These are phyloP conservation scores for Entomyzon cyanotis DNA, from an alignment of 2,113 vertebrate species.

Conservation along the genomic window DNA sequence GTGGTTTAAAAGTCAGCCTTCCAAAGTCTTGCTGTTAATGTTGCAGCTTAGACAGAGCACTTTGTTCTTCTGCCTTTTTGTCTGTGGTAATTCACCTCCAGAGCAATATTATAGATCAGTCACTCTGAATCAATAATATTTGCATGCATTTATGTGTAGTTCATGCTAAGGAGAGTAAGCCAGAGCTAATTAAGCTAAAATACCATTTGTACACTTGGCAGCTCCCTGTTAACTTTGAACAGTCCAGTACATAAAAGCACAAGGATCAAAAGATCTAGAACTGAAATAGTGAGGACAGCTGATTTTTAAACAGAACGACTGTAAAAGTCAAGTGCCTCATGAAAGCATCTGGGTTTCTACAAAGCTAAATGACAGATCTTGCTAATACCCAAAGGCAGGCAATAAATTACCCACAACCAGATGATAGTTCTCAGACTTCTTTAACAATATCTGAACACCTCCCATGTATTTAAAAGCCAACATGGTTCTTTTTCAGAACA, in stretches of 20 bases:
- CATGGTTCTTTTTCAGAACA: neutral
- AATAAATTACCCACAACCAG: conserved; percentile 29
- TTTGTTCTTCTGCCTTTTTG: conserved; percentile 23
- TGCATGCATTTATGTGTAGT: conserved; percentile 54
- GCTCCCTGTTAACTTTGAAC: conserved; percentile 40
- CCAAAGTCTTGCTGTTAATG: conserved; percentile 3
- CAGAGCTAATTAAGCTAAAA: conserved; percentile 59
- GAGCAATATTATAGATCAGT: conserved; percentile 46
- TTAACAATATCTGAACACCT: neutral
- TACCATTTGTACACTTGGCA: conserved; percentile 48
- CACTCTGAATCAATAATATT: conserved; percentile 58
- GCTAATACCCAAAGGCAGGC: conserved; percentile 30
- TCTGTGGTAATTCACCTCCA: conserved; percentile 44
- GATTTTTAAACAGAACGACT: conserved; percentile 35
- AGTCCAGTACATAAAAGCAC: conserved; percentile 51
- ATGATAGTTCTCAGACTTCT: neutral
- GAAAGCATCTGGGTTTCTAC: conserved; percentile 42
- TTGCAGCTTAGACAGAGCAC: neutral
- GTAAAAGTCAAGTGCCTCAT: conserved; percentile 50
- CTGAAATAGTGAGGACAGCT: conserved; percentile 6
- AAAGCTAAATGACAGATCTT: conserved; percentile 24
- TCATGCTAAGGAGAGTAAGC: conserved; percentile 36
- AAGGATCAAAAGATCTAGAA: conserved; percentile 61
- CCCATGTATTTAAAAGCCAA: conserved; percentile 21
- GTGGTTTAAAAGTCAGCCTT: neutral